Evolutionary conservation across 2,888 invertebrate species (phyloP).

Genomic region (Polia nebulosa): DNA sequence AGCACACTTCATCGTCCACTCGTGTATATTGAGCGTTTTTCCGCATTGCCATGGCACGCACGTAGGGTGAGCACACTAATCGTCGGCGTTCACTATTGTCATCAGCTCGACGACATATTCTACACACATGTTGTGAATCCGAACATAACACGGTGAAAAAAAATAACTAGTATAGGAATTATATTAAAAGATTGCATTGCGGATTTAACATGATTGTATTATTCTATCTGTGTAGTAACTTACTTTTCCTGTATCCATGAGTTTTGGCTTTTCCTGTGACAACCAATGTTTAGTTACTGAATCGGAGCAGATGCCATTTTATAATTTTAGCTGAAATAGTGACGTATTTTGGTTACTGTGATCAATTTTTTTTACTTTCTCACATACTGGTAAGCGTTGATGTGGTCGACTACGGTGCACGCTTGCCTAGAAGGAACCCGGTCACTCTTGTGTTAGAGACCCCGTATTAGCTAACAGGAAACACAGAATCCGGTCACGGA

Average conservation of each 20-base stretch:
- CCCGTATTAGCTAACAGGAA: too few relatives aligned
- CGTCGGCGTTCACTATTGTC: conserved; percentile 37
- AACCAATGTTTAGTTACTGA: neutral
- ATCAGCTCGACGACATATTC: conserved; percentile 10
- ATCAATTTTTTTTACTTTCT: too few relatives aligned
- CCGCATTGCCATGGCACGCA: conserved; percentile 39
- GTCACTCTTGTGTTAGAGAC: too few relatives aligned
- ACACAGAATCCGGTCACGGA: too few relatives aligned
- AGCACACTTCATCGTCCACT: conserved; percentile 31
- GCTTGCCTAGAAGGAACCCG: too few relatives aligned
- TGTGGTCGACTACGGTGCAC: too few relatives aligned
- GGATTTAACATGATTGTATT: neutral
- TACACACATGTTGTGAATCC: conserved; percentile 26
- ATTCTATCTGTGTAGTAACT: neutral
- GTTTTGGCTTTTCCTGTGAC: too few relatives aligned
- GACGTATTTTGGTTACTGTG: too few relatives aligned
- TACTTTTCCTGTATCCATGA: too few relatives aligned
- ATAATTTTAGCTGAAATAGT: too few relatives aligned
- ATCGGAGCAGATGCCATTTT: neutral
- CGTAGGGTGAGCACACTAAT: conserved; percentile 41
- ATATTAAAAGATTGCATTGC: neutral
- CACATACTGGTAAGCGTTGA: too few relatives aligned
- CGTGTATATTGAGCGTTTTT: conserved; percentile 38
- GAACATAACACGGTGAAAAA: neutral
- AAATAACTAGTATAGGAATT: neutral